Evolutionary conservation across 2,888 invertebrate genomes (phyloP).

Genomic region (Rhagonycha lutea): DNA sequence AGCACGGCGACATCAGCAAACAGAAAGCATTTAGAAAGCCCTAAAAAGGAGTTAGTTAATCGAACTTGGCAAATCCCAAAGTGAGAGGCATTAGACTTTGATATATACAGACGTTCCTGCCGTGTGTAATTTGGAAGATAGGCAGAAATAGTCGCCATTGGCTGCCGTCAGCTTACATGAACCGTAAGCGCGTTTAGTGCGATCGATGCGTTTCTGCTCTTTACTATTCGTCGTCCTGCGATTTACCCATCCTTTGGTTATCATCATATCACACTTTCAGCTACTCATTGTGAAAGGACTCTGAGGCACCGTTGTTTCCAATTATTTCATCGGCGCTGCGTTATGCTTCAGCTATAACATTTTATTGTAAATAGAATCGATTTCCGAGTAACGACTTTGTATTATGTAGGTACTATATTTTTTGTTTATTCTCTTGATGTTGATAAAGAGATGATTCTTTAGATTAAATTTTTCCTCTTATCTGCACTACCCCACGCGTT

Average conservation of each 20-base stretch:
- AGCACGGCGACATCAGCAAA: slow-evolving; percentile 1
- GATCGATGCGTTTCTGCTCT: slow-evolving; percentile 27
- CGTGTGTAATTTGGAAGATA: slow-evolving; percentile 31
- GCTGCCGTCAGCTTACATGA: slow-evolving; percentile 29
- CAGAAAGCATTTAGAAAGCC: slow-evolving; percentile 13
- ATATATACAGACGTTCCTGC: slow-evolving; percentile 25
- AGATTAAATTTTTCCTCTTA: slow-evolving; percentile 3
- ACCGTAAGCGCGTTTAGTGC: slow-evolving; percentile 29
- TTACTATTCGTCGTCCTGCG: slow-evolving; percentile 25
- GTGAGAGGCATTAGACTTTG: slow-evolving; percentile 20
- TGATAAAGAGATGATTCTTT: background rate
- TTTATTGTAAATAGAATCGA: background rate
- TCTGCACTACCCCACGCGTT: slow-evolving; percentile 6
- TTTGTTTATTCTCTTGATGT: background rate
- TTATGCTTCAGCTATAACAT: background rate
- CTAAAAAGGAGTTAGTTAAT: slow-evolving; percentile 19
- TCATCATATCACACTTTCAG: slow-evolving; percentile 25
- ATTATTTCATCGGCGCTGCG: slow-evolving; percentile 1
- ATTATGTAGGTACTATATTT: background rate
- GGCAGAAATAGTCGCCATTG: slow-evolving; percentile 29
- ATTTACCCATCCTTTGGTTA: slow-evolving; percentile 17
- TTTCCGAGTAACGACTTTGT: background rate
- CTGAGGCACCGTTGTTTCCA: slow-evolving; percentile 1
- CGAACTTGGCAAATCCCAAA: slow-evolving; percentile 26
- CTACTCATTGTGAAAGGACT: background rate